Percentiles rank a stretch among this genome's conserved stretches.
Evolutionary conservation across 2,888 invertebrate genomes (phyloP).

Genomic region (Megastigmus dorsalis): DNA sequence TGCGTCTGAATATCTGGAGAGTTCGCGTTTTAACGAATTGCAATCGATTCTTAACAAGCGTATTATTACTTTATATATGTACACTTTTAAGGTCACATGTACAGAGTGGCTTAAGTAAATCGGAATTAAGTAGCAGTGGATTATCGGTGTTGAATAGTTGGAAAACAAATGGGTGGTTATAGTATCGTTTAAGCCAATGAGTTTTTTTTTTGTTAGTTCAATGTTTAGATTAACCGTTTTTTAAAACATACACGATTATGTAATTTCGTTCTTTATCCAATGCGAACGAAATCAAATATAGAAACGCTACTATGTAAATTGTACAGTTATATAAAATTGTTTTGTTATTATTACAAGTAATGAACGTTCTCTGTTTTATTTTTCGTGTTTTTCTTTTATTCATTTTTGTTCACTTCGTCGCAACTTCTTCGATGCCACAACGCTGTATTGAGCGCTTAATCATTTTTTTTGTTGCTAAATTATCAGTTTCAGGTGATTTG

Average conservation of each 20-base stretch:
- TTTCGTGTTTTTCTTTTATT: background rate
- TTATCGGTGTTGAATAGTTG: no score
- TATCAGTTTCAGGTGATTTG: slow-evolving; percentile 9
- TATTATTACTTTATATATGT: slow-evolving; percentile 37
- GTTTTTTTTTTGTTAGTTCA: no score
- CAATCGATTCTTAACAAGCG: slow-evolving; percentile 49
- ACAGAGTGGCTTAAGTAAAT: no score
- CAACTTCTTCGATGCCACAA: slow-evolving; percentile 21
- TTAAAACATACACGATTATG: no score
- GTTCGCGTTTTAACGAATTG: slow-evolving; percentile 36
- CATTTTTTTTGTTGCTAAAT: slow-evolving; percentile 3
- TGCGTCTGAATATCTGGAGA: background rate
- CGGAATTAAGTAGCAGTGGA: no score
- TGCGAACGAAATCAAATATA: background rate
- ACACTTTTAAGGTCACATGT: slow-evolving; percentile 47
- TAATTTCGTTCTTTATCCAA: background rate
- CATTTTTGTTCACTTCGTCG: slow-evolving; percentile 1
- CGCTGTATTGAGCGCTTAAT: slow-evolving; percentile 30
- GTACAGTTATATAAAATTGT: slow-evolving; percentile 43
- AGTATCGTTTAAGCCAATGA: no score
- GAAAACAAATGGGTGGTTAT: no score
- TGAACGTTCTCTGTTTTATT: slow-evolving; percentile 8
- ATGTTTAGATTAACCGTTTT: no score
- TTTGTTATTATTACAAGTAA: slow-evolving; percentile 28
- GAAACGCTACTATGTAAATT: slow-evolving; percentile 28